Base-by-base conservation (phyloP, 2,113 vertebrate genomes). In the Sminthopsis crassicaudata region DNA sequence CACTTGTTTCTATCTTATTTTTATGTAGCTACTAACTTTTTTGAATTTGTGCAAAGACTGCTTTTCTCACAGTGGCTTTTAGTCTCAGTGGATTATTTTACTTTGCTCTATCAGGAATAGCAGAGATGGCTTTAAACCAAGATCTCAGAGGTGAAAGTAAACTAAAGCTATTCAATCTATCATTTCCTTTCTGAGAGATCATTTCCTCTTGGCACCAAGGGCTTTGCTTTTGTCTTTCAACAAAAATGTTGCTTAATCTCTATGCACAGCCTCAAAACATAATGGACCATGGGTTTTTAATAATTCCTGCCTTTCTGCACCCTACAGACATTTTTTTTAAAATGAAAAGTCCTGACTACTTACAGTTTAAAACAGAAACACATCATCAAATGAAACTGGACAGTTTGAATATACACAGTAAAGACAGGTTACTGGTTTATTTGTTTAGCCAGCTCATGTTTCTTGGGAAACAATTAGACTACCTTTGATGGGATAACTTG, bases 121-220 rank as follows among this genome's bases (percentile, higher is more conserved):
- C 76, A 96, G 95, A 97, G 42, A 96, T 95, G 16, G 89, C 96
- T 96, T 97, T 95, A 94, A 94, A 97, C 52, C 95, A 97, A 97
- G 89, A 95, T 89, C 93, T 93, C 30, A 67, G 92, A 95, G 96
- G 92, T 97, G 94, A 96, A 96, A 93, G 57, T 92, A 93, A 95
- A 89, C 91, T 36, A 91, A 93, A 84, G 0, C 42, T 96, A 50
- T 95, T 96, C 48, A 96, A 48, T 36, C 42, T 98, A 92, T 97
- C 95, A 53, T 96, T 98, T 98, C 95, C 54, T 97, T 96, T 97
- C 92, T 96, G n/a, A 95, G 92, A 94, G 91, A 97, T 95, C 91
- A 7, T 96, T 97, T 98, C 91, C 46, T 97, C 94, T 97, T 57
- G 9, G 14, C 93, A 97, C 27, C 46, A 93, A 91, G 91, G 90